These are phyloP conservation scores for Lycaena phlaeas DNA, from an alignment of 2,888 invertebrate genomes.

Conservation along the genomic window DNA sequence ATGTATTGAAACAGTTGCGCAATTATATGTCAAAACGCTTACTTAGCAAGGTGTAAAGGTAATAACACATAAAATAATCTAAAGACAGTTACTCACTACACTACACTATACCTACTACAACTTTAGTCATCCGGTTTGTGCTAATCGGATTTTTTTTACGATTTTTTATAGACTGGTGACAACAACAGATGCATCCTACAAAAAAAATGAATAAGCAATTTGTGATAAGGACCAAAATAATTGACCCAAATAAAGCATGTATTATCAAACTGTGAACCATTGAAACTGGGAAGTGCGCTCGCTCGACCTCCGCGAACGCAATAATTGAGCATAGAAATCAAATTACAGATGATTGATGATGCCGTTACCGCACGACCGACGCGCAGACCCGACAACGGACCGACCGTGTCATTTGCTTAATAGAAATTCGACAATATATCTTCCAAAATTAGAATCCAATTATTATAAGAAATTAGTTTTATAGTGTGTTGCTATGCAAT, in stretches of 20 bases:
- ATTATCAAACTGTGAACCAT: constrained; percentile 30
- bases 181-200: no score
- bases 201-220: no score
- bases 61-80: no score
- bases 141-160: no score
- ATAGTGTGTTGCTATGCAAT: neutral
- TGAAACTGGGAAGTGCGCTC: constrained; percentile 43
- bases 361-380: constrained; percentile 66
- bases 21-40: no score
- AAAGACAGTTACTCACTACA: no score
- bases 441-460: constrained; percentile 7
- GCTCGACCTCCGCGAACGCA: constrained; percentile 65
- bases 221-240: no score
- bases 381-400: constrained; percentile 51
- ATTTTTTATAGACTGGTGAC: no score
- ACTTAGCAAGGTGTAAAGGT: no score
- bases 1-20: no score
- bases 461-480: neutral
- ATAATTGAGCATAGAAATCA: constrained; percentile 74
- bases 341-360: constrained; percentile 72
- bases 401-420: constrained; percentile 63
- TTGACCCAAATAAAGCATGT: constrained; percentile 19
- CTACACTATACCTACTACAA: no score
- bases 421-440: constrained; percentile 53
- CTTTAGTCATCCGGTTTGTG: no score